Base-by-base conservation (phyloP, 2,888 invertebrate genomes). In the Alviniconcha strummeri region DNA sequence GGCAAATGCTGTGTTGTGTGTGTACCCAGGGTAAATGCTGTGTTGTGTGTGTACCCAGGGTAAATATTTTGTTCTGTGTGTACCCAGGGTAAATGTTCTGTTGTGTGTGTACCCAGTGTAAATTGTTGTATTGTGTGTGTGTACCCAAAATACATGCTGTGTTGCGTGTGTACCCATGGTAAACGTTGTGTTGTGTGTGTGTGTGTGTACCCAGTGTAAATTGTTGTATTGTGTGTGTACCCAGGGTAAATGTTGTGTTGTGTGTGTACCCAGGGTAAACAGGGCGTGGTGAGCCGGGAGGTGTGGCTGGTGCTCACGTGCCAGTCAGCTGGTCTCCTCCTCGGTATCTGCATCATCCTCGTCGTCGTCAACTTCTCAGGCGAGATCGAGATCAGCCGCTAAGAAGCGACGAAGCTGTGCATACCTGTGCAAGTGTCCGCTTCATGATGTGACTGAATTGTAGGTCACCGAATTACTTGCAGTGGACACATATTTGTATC, bases 261-360 rank as follows among this genome's bases (percentile, higher is more conserved):
- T 54, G 9, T 76, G 54, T 76, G 76, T 76, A n/a, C 17, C 8
- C 36, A 72, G 56, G 60, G 72, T 57, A 56, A n/a, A 17, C 56
- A 56, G 5, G 15, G 55, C n/a, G 6, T n/a, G 57, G 71, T 78
- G 19, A 15, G 60, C 0, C 60, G 81, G 4, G 81, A 81, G 74
- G 64, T 57, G 9, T 75, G 75, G 81, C 54, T 74, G n/a, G 13
- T 81, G 5, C 52, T 81, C 72, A 7, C 9, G 5, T 64, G 71
- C 54, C 81, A 81, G 54, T 56, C 64, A 4, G n/a, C 36, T 7
- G 82, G 82, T 5, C 77, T 82, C 13, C 2, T 82, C 36, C 9
- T 82, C 52, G 82, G 82, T 36, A 77, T 82, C 7, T 67, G 77
- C 77, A 82, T 82, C 69, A 82, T 82, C 57, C 82, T 82, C 13